phyloP scores from a whole-genome alignment of 2,797 vertebrate genomes.

The Cirrhinus mrigala region DNA sequence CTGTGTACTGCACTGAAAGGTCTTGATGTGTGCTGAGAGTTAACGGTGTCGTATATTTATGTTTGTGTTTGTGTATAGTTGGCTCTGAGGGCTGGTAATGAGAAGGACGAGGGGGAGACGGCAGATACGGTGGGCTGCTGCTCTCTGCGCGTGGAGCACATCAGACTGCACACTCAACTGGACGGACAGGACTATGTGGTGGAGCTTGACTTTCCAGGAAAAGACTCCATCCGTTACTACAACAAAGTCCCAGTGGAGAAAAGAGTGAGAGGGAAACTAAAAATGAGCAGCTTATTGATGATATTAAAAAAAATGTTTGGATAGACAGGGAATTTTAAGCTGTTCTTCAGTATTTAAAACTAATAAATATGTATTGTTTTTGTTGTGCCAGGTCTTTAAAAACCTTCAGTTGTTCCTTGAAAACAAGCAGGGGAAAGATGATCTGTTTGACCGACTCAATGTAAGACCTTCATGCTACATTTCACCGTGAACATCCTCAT shows the following conservation, averaged over 20 bases:
- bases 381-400: slow-evolving; percentile 88
- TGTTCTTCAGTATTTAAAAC: background rate
- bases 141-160: slow-evolving; percentile 94
- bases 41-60: background rate
- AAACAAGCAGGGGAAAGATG: slow-evolving; percentile 95
- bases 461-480: slow-evolving; percentile 76
- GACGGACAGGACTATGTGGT: slow-evolving; percentile 75
- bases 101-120: slow-evolving; percentile 96
- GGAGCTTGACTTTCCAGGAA: slow-evolving; percentile 94
- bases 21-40: background rate
- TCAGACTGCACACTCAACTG: slow-evolving; percentile 89
- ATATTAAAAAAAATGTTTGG: too few relatives aligned
- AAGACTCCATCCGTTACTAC: slow-evolving; percentile 98
- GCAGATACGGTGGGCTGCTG: slow-evolving; percentile 74
- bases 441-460: slow-evolving; percentile 96
- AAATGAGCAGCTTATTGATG: background rate
- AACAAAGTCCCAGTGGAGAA: slow-evolving; percentile 98
- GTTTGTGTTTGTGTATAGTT: slow-evolving; percentile 75
- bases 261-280: slow-evolving; percentile 81
- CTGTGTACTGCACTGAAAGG: background rate
- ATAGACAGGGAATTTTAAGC: background rate
- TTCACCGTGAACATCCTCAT: background rate
- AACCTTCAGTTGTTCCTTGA: slow-evolving; percentile 97
- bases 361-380: background rate
- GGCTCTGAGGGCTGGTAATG: slow-evolving; percentile 93